Base-by-base conservation (phyloP, 2,113 vertebrate genomes). In the Odontesthes bonariensis region DNA sequence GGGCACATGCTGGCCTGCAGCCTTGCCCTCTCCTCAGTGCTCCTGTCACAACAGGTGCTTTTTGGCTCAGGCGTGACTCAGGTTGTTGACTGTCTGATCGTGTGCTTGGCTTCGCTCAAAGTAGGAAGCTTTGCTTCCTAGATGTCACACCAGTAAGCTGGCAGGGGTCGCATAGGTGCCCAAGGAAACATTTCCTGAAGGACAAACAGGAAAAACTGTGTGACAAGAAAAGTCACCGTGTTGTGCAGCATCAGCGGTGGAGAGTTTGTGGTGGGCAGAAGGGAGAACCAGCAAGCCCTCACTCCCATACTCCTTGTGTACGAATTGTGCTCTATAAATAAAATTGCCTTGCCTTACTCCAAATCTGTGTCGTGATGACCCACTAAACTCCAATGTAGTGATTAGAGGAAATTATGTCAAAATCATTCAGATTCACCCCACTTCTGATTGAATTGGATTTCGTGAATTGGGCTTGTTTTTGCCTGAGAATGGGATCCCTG, bases 291-390 rank as follows among this genome's bases (percentile, higher is more conserved):
- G 42, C 33, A 16, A 46, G 35, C 5, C 3, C 10, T 49, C 33
- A 40, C 68, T 53, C 79, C 70, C 67, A 82, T 75, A 57, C 79
- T 83, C 62, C 22, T 65, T 16, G 62, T 16, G n/a, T n/a, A n/a
- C n/a, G n/a, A n/a, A n/a, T n/a, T n/a, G n/a, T n/a, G n/a, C n/a
- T n/a, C n/a, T n/a, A n/a, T n/a, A n/a, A n/a, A n/a, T n/a, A n/a
- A n/a, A n/a, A n/a, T n/a, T n/a, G n/a, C n/a, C n/a, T n/a, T n/a
- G n/a, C 70, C 67, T 80, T 75, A 57, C 79, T 83, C 62, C 22
- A 38, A 38, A 38, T 73, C 13, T 86, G 51, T 47, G 57, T 88
- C 78, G 62, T 2, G 57, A 77, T 81, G 86, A 88, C 86, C 84
- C 74, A 87, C 55, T 80, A 87, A 86, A 86, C 22, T 73, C 31